Percentiles rank a stretch among this genome's conserved stretches.
phyloP scores from a whole-genome alignment of 2,888 invertebrate genomes.

The Dione juno region DNA sequence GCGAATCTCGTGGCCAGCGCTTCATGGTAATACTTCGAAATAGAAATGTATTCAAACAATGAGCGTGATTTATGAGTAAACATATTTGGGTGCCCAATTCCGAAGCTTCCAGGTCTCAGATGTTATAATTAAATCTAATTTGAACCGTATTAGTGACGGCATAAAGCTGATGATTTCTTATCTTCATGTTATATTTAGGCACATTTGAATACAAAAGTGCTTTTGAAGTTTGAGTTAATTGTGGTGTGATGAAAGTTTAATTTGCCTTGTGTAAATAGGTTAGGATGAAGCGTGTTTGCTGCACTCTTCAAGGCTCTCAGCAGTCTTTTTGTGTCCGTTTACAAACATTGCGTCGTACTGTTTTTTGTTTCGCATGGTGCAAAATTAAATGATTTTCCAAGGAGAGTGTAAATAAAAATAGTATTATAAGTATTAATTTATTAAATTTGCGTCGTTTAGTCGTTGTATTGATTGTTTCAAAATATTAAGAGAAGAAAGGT shows the following conservation, averaged over 20 bases:
- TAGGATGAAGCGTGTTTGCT: slow-evolving; percentile 73
- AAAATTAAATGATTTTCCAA: slow-evolving; percentile 73
- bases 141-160: slow-evolving; percentile 51
- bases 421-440: slow-evolving; percentile 37
- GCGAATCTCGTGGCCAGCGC: slow-evolving; percentile 58
- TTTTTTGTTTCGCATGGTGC: slow-evolving; percentile 67
- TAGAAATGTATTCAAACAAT: slow-evolving; percentile 80
- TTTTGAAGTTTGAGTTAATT: slow-evolving; percentile 56
- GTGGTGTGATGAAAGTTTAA: slow-evolving; percentile 53
- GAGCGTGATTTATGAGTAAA: slow-evolving; percentile 81
- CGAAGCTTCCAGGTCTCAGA: slow-evolving; percentile 55
- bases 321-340: slow-evolving; percentile 66
- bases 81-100: slow-evolving; percentile 66
- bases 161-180: slow-evolving; percentile 50
- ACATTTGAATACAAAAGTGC: slow-evolving; percentile 48
- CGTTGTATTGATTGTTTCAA: slow-evolving; percentile 33
- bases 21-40: slow-evolving; percentile 77
- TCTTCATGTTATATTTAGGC: slow-evolving; percentile 46
- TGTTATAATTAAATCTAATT: slow-evolving; percentile 46
- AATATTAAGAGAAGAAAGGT: slow-evolving; percentile 3
- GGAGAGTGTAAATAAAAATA: slow-evolving; percentile 62
- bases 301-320: slow-evolving; percentile 73
- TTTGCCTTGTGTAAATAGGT: slow-evolving; percentile 55
- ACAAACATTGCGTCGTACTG: slow-evolving; percentile 72
- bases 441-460: slow-evolving; percentile 38